phyloP scores from a whole-genome alignment of 2,888 invertebrate species.

The Drymonia ruficornis region DNA sequence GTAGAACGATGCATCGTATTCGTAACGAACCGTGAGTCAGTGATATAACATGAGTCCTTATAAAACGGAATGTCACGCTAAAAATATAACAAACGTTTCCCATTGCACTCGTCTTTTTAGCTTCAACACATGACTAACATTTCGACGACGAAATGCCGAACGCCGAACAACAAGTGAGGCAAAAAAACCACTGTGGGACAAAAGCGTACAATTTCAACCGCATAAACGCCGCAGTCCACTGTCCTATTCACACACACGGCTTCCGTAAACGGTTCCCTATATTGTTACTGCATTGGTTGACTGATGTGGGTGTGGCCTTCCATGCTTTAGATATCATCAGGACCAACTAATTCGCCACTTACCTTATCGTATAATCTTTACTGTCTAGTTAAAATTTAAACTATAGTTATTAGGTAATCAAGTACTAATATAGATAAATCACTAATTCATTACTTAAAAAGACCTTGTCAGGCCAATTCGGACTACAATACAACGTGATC shows the following conservation, averaged over 20 bases:
- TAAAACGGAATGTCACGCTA: background rate
- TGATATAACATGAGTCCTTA: background rate
- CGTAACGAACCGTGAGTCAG: background rate
- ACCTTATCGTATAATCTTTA: too few relatives aligned
- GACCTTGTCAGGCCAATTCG: too few relatives aligned
- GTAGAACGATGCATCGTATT: background rate
- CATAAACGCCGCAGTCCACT: background rate
- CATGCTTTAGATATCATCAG: too few relatives aligned
- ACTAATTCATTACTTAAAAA: too few relatives aligned
- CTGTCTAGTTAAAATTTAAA: too few relatives aligned
- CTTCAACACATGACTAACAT: constrained; percentile 28
- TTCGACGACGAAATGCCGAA: constrained; percentile 22
- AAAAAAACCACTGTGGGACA: constrained; percentile 33
- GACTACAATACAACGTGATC: too few relatives aligned
- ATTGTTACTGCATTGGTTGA: too few relatives aligned
- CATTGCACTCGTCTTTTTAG: constrained; percentile 8
- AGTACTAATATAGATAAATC: too few relatives aligned
- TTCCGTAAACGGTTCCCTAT: too few relatives aligned
- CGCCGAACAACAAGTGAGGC: constrained; percentile 18
- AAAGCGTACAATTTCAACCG: constrained; percentile 14
- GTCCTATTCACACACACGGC: background rate
- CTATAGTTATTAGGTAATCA: too few relatives aligned
- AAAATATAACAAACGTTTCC: constrained; percentile 11
- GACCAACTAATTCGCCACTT: too few relatives aligned
- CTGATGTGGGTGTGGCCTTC: too few relatives aligned